Evolutionary conservation across 2,888 invertebrate species (phyloP).

Genomic region (Scaptomyza flava): DNA sequence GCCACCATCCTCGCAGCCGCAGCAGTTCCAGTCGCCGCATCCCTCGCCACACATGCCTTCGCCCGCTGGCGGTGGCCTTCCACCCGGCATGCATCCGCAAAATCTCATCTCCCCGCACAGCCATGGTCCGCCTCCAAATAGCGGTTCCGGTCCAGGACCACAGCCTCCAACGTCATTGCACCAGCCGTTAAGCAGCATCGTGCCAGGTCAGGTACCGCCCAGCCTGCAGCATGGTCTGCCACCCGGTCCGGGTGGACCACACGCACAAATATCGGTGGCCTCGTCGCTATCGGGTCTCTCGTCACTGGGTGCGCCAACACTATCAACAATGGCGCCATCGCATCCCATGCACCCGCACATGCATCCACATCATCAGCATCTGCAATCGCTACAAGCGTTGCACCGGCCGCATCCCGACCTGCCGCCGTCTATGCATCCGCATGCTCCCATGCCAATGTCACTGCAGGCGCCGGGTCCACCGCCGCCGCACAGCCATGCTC

Average conservation of each 20-base stretch:
- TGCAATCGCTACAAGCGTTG: slow-evolving; percentile 78
- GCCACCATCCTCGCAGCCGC: slow-evolving; percentile 78
- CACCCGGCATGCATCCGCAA: slow-evolving; percentile 84
- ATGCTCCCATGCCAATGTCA: slow-evolving; percentile 82
- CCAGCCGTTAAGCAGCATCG: slow-evolving; percentile 45
- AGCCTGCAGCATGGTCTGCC: slow-evolving; percentile 68
- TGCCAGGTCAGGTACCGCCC: slow-evolving; percentile 54
- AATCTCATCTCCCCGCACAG: slow-evolving; percentile 83
- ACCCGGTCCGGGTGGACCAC: slow-evolving; percentile 67
- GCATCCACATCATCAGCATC: slow-evolving; percentile 65
- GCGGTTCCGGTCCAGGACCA: slow-evolving; percentile 67
- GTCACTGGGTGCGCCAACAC: slow-evolving; percentile 73
- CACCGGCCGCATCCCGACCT: slow-evolving; percentile 84
- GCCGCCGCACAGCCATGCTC: slow-evolving; percentile 69
- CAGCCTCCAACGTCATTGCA: slow-evolving; percentile 73
- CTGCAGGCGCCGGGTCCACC: slow-evolving; percentile 81
- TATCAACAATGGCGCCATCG: slow-evolving; percentile 79
- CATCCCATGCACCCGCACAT: slow-evolving; percentile 77
- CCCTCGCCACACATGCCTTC: slow-evolving; percentile 84
- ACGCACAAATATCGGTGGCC: slow-evolving; percentile 84
- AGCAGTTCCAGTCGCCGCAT: slow-evolving; percentile 84
- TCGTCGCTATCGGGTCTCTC: slow-evolving; percentile 84
- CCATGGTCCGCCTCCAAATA: slow-evolving; percentile 57
- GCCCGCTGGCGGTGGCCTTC: slow-evolving; percentile 79
- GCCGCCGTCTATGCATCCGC: slow-evolving; percentile 83